These are phyloP conservation scores for Sula dactylatra DNA, from an alignment of 2,113 vertebrate genomes.

Conservation along the genomic window DNA sequence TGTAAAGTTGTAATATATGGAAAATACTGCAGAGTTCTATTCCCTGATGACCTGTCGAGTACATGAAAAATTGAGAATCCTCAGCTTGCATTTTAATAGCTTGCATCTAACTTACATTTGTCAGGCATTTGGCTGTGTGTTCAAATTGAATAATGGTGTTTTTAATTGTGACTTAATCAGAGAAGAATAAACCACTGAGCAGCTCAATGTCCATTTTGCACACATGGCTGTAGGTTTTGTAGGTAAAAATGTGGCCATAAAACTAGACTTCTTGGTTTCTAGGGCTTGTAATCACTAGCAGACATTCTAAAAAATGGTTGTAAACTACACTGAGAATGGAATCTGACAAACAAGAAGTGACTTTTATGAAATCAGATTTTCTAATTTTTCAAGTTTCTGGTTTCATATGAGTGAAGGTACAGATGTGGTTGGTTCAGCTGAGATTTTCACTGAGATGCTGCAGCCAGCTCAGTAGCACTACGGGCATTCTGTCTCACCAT, in stretches of 20 bases:
- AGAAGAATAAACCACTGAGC: background rate
- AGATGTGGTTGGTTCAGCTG: background rate
- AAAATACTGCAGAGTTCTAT: slow-evolving; percentile 28
- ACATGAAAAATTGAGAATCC: slow-evolving; percentile 15
- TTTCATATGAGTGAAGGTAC: background rate
- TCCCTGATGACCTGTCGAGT: background rate
- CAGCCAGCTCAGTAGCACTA: background rate
- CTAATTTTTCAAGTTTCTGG: background rate
- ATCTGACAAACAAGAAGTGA: background rate
- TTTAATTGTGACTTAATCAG: background rate
- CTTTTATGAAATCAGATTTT: background rate
- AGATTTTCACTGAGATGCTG: background rate
- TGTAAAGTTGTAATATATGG: slow-evolving; percentile 2
- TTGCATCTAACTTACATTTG: background rate
- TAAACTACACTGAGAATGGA: background rate
- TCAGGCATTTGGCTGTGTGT: background rate
- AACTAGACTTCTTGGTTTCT: background rate
- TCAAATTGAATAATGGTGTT: background rate
- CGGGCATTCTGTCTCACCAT: background rate
- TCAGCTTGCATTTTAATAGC: slow-evolving; percentile 13
- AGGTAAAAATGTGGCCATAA: background rate
- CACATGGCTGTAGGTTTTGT: background rate
- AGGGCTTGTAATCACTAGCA: background rate
- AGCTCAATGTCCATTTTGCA: background rate
- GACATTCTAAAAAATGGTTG: background rate